Conservation (phyloP, 2,797 vertebrate species). For the Smutsia gigantea region DNA sequence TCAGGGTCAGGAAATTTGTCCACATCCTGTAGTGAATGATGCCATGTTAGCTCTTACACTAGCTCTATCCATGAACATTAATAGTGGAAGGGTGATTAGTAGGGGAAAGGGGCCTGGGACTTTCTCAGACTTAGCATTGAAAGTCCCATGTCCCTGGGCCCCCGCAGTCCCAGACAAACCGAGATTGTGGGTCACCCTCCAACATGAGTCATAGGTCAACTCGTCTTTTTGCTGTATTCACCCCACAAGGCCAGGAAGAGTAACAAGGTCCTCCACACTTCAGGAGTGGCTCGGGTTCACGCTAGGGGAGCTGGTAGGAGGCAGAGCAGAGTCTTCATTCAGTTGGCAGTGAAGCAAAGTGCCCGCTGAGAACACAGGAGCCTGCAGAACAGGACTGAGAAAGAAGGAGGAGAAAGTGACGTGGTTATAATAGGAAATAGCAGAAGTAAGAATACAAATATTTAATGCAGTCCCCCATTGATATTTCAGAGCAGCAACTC, state of each 20-base stretch:
- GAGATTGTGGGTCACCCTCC: neutral
- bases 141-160: neutral
- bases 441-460: neutral
- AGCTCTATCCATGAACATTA: neutral
- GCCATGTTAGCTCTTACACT: neutral
- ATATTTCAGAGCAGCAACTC: constrained; percentile 26
- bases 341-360: neutral
- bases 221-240: neutral
- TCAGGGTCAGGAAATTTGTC: neutral
- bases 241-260: neutral
- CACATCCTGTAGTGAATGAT: neutral
- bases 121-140: neutral
- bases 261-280: neutral
- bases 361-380: neutral
- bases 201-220: neutral
- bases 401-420: neutral
- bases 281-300: neutral
- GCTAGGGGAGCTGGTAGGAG: no score
- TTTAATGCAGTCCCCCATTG: neutral
- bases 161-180: neutral
- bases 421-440: neutral
- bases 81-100: neutral
- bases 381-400: neutral
- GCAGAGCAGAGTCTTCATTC: accelerated
- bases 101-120: neutral